Evolutionary conservation across 2,113 vertebrate species (phyloP), one percentile per base, ranked within the genome.

Genomic region (Cyprinodon tularosa): DNA sequence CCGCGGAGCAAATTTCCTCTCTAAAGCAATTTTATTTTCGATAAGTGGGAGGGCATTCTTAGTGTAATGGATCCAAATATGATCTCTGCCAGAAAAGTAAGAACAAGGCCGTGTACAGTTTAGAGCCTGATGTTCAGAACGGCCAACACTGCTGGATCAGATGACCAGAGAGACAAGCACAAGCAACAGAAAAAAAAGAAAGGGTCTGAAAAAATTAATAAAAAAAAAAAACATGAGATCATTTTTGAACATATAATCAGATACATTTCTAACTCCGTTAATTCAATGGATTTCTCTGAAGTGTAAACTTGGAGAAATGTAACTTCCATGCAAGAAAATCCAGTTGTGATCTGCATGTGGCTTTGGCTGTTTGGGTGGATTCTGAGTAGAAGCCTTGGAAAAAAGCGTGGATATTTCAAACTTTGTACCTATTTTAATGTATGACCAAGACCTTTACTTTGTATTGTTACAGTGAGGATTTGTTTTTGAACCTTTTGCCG

Each of bases 41-140:
- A 94, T 94, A 93, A 94, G 91, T 92, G 90, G 93, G 89, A 90
- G 86, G 85, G 86, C 90, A 92, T 94, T 93, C 86, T 92, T 90
- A 83, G 83, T 36, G 84, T 94, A 94, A 94, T 94, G 90, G 92
- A 90, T 92, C 83, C 86, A 91, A 94, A 94, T 92, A 92, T 92
- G 93, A 94, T 94, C 92, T 90, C 77, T 86, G 91, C 92, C 90
- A 91, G 88, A 92, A 89, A 91, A 90, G 84, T 93, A 92, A 89
- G 90, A 92, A 91, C 83, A 90, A 84, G 90, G 84, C 61, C 77
- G 50, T 68, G 61, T 10, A 29, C n/a, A 47, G 64, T 85, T 80
- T 89, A 88, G 86, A 88, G 83, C 84, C 74, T 79, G 2, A 81
- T 62, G 78, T 84, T 83, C 82, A 81, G 74, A 85, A 80, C 68